These are phyloP conservation scores for Eurois occulta DNA, from an alignment of 2,888 invertebrate genomes.

Conservation along the genomic window DNA sequence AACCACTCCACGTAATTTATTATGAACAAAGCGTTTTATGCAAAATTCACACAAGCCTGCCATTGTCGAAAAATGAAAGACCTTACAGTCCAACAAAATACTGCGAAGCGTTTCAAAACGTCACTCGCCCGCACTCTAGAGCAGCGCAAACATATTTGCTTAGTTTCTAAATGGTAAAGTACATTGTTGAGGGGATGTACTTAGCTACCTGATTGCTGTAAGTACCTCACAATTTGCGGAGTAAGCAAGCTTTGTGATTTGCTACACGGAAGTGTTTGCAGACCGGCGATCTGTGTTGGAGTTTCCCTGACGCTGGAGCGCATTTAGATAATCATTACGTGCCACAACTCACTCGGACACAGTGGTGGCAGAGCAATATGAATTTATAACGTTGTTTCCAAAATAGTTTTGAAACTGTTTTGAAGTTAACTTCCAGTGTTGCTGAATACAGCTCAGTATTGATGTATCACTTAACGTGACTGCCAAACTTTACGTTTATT, in stretches of 20 bases:
- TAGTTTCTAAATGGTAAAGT: slow-evolving; percentile 19
- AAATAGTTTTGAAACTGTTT: slow-evolving; percentile 17
- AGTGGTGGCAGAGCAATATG: slow-evolving; percentile 2
- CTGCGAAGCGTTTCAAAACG: neutral
- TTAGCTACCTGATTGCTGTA: slow-evolving; percentile 5
- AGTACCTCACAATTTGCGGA: slow-evolving; percentile 21
- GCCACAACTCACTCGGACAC: slow-evolving; percentile 36
- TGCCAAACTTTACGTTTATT: neutral
- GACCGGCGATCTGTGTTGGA: slow-evolving; percentile 25
- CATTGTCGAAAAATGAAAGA: neutral
- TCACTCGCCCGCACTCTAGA: neutral
- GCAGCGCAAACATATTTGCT: slow-evolving; percentile 14
- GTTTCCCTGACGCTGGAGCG: slow-evolving; percentile 5
- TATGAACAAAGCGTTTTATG: slow-evolving; percentile 9
- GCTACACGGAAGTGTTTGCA: slow-evolving; percentile 26
- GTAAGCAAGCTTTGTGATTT: slow-evolving; percentile 23
- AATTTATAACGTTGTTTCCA: slow-evolving; percentile 23
- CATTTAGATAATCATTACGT: slow-evolving; percentile 30
- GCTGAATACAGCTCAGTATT: neutral
- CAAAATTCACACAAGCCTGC: neutral
- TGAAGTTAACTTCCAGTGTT: neutral
- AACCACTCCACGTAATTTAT: neutral
- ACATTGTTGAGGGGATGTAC: neutral
- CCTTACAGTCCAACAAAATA: neutral
- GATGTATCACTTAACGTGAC: neutral